Evolutionary conservation across 2,888 invertebrate species (phyloP), one percentile per base, ranked within the genome.

Genomic region (Acanthococcus lagerstroemiae): DNA sequence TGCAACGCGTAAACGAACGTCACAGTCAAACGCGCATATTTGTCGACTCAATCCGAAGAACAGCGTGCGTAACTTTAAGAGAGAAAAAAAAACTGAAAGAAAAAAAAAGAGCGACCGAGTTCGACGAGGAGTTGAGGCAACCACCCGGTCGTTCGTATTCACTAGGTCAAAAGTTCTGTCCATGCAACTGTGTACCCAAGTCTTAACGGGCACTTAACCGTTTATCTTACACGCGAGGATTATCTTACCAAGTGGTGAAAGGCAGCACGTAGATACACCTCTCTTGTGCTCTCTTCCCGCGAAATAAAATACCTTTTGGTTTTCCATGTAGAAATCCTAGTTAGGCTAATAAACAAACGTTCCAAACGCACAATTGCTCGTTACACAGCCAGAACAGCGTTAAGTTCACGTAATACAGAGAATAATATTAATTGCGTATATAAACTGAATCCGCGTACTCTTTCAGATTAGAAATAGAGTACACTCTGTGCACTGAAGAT

Each of bases 301-400:
- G 54, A 52, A 63, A 52, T 44, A 30, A 63, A 63, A 63, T 63
- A 63, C 63, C 60, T 63, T 37, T 52, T 52, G 63, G 30, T 63
- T 63, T 63, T 63, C 54, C 63, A 63, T 63, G 63, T 63, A 63
- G 52, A 63, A 63, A 63, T 63, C 63, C 63, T 63, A 63, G 63
- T 63, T 63, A 63, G 37, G 63, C 63, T 63, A 63, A 63, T 63
- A 63, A 63, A 63, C 54, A 54, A 63, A 54, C 63, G 63, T 52
- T 26, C 58, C 46, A 25, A 46, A 58, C 58, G 44, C 46, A 58
- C 58, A 45, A 58, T 58, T 46, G 58, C 58, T 54, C 44, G 50
- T 63, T 63, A 63, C 63, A 63, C 54, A 63, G 63, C 30, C 44
- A 52, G 52, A 52, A 21, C 52, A 52, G 63, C 63, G 63, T 63